Evolutionary conservation across 2,888 invertebrate species (phyloP).

Genomic region (Pollenia angustigena): DNA sequence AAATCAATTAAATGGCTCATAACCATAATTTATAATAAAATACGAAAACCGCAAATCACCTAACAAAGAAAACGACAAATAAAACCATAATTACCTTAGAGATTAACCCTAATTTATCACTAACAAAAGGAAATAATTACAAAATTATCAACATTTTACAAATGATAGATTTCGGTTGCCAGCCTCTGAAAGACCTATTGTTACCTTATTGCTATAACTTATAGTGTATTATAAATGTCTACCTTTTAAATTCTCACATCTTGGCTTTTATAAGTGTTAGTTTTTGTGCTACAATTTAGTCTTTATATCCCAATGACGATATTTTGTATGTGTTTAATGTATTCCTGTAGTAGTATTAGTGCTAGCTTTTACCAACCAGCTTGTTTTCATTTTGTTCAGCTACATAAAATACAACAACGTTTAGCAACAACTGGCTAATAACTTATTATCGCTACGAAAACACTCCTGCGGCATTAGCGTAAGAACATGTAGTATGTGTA

Average conservation of each 20-base stretch:
- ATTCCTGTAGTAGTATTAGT: background rate
- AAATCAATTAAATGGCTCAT: too few species aligned
- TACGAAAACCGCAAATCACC: background rate
- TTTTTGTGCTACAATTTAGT: too few species aligned
- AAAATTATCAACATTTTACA: background rate
- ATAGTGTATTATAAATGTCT: background rate
- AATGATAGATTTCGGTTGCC: background rate
- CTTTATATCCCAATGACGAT: too few species aligned
- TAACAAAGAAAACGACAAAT: background rate
- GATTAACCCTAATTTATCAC: slow-evolving; percentile 4
- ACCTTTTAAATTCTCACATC: slow-evolving; percentile 3
- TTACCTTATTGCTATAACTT: background rate
- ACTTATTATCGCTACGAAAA: slow-evolving; percentile 67
- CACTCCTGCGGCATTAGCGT: slow-evolving; percentile 59
- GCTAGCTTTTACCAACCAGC: slow-evolving; percentile 14
- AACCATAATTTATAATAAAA: background rate
- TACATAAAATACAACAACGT: slow-evolving; percentile 44
- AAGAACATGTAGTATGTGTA: background rate
- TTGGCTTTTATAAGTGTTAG: background rate
- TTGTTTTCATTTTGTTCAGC: slow-evolving; percentile 24
- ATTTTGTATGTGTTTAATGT: background rate
- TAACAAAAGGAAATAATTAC: slow-evolving; percentile 1
- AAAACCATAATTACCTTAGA: background rate
- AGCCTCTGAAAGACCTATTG: background rate
- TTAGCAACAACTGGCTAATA: slow-evolving; percentile 64